Evolutionary conservation across 92 coral and sea anemone species (phyloP).

Genomic region (Phenganax stokvisi): DNA sequence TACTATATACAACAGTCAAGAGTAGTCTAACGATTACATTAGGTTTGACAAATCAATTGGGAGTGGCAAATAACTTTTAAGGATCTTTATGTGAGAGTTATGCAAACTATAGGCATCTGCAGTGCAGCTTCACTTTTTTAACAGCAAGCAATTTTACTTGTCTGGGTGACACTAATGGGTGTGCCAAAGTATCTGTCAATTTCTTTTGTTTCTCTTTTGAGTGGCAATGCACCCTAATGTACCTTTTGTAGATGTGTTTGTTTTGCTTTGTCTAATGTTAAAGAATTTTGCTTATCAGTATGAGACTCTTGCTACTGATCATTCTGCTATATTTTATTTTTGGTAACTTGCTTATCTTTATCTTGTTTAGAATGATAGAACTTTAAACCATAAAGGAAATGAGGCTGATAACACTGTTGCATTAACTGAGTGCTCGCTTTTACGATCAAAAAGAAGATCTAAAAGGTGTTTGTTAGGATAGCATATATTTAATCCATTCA

Average conservation of each 20-base stretch:
- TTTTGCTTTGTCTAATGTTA: constrained; percentile 9
- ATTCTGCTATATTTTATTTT: not conserved
- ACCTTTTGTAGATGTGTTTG: not conserved
- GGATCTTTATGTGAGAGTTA: too few relatives aligned
- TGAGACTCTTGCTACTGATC: not conserved
- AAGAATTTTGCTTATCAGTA: not conserved
- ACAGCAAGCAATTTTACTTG: too few relatives aligned
- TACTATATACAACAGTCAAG: too few relatives aligned
- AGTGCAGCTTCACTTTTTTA: too few relatives aligned
- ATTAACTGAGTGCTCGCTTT: not conserved
- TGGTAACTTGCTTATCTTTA: not conserved
- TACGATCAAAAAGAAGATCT: constrained; percentile 9
- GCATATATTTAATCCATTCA: not conserved
- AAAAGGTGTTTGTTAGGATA: constrained; percentile 8
- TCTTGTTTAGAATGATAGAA: not conserved
- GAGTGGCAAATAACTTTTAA: too few relatives aligned
- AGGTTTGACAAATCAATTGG: too few relatives aligned
- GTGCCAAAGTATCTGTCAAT: not conserved
- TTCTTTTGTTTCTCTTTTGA: not conserved
- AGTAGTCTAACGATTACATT: too few relatives aligned
- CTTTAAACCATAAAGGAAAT: not conserved
- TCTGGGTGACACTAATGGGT: too few relatives aligned
- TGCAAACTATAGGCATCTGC: too few relatives aligned
- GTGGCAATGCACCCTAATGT: too few relatives aligned
- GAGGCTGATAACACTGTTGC: not conserved